Evolutionary conservation across 2,888 invertebrate species (phyloP).

Genomic region (Polydrusus pterygomalis): DNA sequence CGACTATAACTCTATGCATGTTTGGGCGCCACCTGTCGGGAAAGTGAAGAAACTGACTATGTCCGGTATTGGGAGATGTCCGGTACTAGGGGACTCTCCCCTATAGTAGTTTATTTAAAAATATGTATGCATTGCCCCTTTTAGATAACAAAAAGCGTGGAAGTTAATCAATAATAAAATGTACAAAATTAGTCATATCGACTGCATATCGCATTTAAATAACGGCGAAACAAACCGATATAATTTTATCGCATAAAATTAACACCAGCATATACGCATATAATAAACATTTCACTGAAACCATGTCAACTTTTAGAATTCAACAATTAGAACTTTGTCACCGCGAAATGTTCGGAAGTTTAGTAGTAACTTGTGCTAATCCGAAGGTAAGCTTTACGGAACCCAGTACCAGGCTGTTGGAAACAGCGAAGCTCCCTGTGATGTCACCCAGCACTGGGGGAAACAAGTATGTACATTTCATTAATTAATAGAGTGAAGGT

Average conservation of each 20-base stretch:
- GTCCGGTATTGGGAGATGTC: too few relatives aligned
- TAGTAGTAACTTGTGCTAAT: slow-evolving; percentile 63
- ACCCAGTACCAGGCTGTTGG: not conserved
- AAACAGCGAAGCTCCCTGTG: slow-evolving; percentile 22
- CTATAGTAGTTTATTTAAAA: slow-evolving; percentile 29
- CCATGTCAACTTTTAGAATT: slow-evolving; percentile 57
- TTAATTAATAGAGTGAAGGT: too few relatives aligned
- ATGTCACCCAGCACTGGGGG: not conserved
- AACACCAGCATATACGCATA: slow-evolving; percentile 57
- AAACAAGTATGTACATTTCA: slow-evolving; percentile 13
- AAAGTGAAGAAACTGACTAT: too few relatives aligned
- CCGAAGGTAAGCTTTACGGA: slow-evolving; percentile 15
- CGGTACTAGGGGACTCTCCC: too few relatives aligned
- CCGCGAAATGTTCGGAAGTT: slow-evolving; percentile 67
- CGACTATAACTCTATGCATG: too few relatives aligned
- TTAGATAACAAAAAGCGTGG: slow-evolving; percentile 34
- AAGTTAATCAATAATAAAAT: slow-evolving; percentile 40
- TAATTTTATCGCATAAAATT: slow-evolving; percentile 64
- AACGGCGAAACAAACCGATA: slow-evolving; percentile 59
- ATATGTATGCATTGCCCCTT: slow-evolving; percentile 40
- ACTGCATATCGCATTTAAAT: slow-evolving; percentile 59
- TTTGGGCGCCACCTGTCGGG: too few relatives aligned
- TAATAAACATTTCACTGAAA: slow-evolving; percentile 54
- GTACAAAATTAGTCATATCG: slow-evolving; percentile 51
- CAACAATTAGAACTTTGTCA: slow-evolving; percentile 66